Base-by-base conservation (phyloP, 2,797 vertebrate species). In the Tapera naevia region DNA sequence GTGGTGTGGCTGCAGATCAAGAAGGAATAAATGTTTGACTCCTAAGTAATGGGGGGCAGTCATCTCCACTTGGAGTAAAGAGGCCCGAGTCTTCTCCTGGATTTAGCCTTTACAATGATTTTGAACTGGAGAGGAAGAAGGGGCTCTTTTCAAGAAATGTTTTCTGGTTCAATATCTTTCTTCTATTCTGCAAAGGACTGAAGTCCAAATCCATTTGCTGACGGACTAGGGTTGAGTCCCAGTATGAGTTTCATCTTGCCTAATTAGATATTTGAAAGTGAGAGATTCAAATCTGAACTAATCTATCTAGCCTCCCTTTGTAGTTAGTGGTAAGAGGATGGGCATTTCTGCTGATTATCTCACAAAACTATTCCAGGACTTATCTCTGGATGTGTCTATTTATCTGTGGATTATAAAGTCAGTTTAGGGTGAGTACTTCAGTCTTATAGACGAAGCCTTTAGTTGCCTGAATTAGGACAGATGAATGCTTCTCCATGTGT, bases 231-330 rank as follows among this genome's bases (percentile, higher is more conserved):
- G 43, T 25, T 78, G 57, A 72, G 37, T 69, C 27, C 4, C 37
- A 61, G 22, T 43, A 35, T 39, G 74, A 85, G 18, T n/a, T 65
- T 92, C 72, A 43, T 21, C 33, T 72, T 91, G 17, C 15, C 14
- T 91, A 89, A 81, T 89, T 75, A 88, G 65, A 46, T 78, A 65
- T 74, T 86, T 89, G 76, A 89, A 95, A 94, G 41, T 65, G 73
- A 91, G 64, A 54, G 41, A 28, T 74, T 89, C 15, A 86, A 85
- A 85, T 71, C 64, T 67, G 57, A 51, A 46, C 46, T 86, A 65
- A 86, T 65, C 69, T 91, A 64, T 69, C 54, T 58, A 69, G 12
- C 35, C 58, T 75, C 39, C 54, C 43, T 88, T 94, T 91, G 43
- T 81, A 72, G 79, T 46, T 53, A 83, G 33, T 21, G 7, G 61